Conservation (phyloP, 2,888 invertebrate genomes). For the Catocala sponsa region DNA sequence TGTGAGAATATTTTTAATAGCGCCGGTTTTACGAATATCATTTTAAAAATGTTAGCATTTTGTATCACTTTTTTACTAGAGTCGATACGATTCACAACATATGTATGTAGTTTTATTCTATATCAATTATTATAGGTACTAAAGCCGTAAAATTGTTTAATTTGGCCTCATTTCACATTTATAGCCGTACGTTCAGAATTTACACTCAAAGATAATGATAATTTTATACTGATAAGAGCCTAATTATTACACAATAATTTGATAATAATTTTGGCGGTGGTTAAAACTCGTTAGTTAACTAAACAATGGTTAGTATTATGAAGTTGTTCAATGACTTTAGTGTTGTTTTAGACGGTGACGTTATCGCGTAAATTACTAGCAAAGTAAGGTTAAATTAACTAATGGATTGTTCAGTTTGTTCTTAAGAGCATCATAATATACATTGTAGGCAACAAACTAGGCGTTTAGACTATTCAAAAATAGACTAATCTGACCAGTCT, state of each 20-base stretch:
- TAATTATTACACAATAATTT: constrained; percentile 42
- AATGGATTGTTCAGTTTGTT: background rate
- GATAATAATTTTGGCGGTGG: constrained; percentile 24
- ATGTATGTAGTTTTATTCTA: too few relatives aligned
- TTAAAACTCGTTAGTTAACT: constrained; percentile 26
- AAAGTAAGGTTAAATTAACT: constrained; percentile 1
- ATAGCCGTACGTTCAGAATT: constrained; percentile 24
- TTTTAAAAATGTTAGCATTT: background rate
- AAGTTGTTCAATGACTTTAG: constrained; percentile 27
- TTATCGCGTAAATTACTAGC: constrained; percentile 13
- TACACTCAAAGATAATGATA: constrained; percentile 41
- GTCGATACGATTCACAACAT: too few relatives aligned
- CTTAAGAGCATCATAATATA: background rate
- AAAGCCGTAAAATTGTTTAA: constrained; percentile 16
- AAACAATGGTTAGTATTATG: constrained; percentile 32
- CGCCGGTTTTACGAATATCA: too few relatives aligned
- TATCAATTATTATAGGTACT: too few relatives aligned
- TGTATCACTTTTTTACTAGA: too few relatives aligned
- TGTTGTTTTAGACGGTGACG: constrained; percentile 17
- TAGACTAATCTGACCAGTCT: too few relatives aligned
- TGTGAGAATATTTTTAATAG: too few relatives aligned
- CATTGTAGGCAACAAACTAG: too few relatives aligned
- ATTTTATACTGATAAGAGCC: constrained; percentile 36
- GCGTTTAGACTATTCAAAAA: too few relatives aligned
- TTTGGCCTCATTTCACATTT: constrained; percentile 28